Conservation (phyloP, 2,113 vertebrate genomes). For the Dicerorhinus sumatrensis region DNA sequence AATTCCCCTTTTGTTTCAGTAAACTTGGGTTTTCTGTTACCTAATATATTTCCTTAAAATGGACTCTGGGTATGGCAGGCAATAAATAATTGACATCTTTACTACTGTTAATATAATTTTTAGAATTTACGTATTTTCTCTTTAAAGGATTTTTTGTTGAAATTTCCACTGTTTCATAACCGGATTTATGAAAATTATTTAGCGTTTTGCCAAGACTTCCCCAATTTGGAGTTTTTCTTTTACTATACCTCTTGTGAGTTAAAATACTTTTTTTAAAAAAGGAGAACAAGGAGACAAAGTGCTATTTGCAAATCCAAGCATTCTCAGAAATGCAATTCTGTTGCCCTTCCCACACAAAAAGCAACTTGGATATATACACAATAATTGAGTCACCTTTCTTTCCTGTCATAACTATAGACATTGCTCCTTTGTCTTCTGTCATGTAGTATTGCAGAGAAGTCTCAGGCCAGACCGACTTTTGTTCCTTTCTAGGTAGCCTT, state of each 20-base stretch:
- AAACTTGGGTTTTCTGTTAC: not conserved
- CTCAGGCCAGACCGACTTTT: not conserved
- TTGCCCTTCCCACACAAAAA: not conserved
- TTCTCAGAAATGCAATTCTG: slow-evolving; percentile 49
- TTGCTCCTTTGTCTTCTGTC: not conserved
- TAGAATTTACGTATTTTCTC: not conserved
- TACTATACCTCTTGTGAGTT: slow-evolving; percentile 42
- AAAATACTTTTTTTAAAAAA: not conserved
- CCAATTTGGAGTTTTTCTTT: slow-evolving; percentile 45
- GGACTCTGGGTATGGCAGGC: not conserved
- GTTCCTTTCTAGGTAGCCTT: not conserved
- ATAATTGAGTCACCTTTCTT: not conserved
- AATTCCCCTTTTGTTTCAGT: not conserved
- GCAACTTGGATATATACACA: not conserved
- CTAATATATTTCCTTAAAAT: not conserved
- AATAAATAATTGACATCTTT: not conserved
- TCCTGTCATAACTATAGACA: not conserved
- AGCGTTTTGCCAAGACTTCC: slow-evolving; percentile 4
- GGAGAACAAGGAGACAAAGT: not conserved
- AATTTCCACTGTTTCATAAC: not conserved
- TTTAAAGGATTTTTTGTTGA: not conserved
- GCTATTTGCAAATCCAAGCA: not conserved
- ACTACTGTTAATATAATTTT: not conserved
- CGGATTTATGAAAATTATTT: not conserved
- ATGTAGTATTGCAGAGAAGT: not conserved